Evolutionary conservation across 1,140 invertebrate genomes (phyloP), one percentile per base, ranked within the genome.

Genomic region (Bombus haemorrhoidalis): DNA sequence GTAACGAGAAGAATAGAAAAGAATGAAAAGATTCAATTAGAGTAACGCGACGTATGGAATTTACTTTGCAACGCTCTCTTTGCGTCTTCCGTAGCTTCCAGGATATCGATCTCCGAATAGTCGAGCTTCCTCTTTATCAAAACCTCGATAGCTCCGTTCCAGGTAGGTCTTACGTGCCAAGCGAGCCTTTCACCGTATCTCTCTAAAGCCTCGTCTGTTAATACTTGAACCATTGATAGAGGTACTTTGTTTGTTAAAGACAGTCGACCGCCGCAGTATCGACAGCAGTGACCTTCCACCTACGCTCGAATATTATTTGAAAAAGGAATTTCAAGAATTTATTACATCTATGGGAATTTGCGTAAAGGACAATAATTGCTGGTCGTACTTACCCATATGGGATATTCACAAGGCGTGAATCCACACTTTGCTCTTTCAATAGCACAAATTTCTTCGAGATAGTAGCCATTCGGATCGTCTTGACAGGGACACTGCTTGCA

Each of bases 231-330:
- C 71, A 90, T 88, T 5, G 79, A 66, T 13, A 92, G 53, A 28
- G 93, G 92, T 6, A 83, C 78, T 41, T 85, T 89, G 0, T 37
- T 43, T 0, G 90, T 77, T 13, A 94, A 81, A 4, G 66, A 75
- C 13, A 94, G 73, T 64, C 92, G 87, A 6, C 92, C 94, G 0
- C 95, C 95, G 59, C 95, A 95, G 83, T 93, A 95, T 41, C 87
- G 85, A 72, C 95, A 95, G 64, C 95, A 95, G 76, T 95, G 93
- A 15, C 94, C 95, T 62, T 95, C 94, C 5, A 95, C 89, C 94
- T 95, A 62, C 1, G 9, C 32, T 83, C 12, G 32, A 18, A 64
- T 13, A 12, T 62, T n/a, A n/a, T 13, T 62, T 62, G 3, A 62
- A 53, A 53, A 22, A 53, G 22, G 18, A 53, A 53, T 8, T 22